Conservation (phyloP, 2,888 invertebrate species). For the Ypsolopha sequella region DNA sequence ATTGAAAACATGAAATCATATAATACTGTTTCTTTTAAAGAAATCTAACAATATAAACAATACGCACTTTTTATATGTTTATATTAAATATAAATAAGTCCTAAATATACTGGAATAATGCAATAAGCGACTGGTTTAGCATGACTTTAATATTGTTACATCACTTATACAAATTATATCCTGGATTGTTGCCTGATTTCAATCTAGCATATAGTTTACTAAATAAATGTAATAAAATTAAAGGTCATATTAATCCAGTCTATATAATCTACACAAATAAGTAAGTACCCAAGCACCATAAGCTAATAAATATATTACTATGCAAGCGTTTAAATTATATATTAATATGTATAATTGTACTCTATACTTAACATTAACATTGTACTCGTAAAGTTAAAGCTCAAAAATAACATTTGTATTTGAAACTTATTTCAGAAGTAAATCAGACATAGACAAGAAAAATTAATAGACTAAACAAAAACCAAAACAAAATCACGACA, state of each 20-base stretch:
- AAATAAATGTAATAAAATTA: background rate
- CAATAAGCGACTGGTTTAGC: too few species aligned
- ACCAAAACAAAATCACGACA: background rate
- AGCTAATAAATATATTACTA: slow-evolving; percentile 50
- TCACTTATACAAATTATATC: too few species aligned
- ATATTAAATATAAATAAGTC: too few species aligned
- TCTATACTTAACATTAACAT: slow-evolving; percentile 27
- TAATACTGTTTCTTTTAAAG: too few species aligned
- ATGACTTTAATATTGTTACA: too few species aligned
- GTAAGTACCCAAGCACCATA: slow-evolving; percentile 56
- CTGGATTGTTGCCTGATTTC: too few species aligned
- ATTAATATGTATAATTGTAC: slow-evolving; percentile 33
- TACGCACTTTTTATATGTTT: too few species aligned
- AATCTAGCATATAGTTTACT: too few species aligned
- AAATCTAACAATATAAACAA: too few species aligned
- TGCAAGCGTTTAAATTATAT: slow-evolving; percentile 42
- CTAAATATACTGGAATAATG: too few species aligned
- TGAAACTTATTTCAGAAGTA: slow-evolving; percentile 17
- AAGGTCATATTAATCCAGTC: slow-evolving; percentile 28
- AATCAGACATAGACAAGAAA: slow-evolving; percentile 18
- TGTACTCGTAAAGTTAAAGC: slow-evolving; percentile 64
- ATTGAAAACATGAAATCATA: too few species aligned
- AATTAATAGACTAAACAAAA: slow-evolving; percentile 11
- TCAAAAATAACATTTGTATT: slow-evolving; percentile 38
- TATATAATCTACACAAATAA: slow-evolving; percentile 35